Conservation (phyloP, 2,113 vertebrate genomes). For the Oceanites oceanicus region DNA sequence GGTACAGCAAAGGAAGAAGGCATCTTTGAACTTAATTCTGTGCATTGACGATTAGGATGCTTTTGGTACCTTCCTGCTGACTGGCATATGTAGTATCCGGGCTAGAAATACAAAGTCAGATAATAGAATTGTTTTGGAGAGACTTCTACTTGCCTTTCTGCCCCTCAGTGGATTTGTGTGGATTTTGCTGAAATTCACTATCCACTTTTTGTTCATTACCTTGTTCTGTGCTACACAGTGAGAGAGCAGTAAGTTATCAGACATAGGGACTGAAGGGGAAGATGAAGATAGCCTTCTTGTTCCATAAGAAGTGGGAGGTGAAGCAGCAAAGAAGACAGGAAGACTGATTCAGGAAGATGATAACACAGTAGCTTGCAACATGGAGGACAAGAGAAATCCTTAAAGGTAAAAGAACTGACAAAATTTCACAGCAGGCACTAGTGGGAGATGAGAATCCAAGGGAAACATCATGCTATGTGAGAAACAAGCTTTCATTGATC, state of each 20-base stretch:
- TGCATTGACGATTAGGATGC: neutral
- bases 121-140: neutral
- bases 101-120: neutral
- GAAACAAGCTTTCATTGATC: conserved; percentile 42
- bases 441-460: conserved; percentile 17
- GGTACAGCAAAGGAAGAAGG: neutral
- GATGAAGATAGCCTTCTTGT: neutral
- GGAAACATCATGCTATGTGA: neutral
- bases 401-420: conserved; percentile 28
- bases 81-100: neutral
- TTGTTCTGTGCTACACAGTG: neutral
- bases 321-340: neutral
- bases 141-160: neutral
- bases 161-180: neutral
- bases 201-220: neutral
- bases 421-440: conserved; percentile 23
- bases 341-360: conserved; percentile 17
- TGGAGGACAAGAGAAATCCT: conserved; percentile 4
- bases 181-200: neutral
- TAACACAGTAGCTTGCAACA: neutral
- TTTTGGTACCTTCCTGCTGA: neutral
- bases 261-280: neutral
- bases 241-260: neutral
- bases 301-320: neutral
- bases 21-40: neutral